A percentile compares a stretch with the other conserved stretches of the same genome.
phyloP scores from a whole-genome alignment of 2,113 vertebrate genomes.

The Calonectris borealis region DNA sequence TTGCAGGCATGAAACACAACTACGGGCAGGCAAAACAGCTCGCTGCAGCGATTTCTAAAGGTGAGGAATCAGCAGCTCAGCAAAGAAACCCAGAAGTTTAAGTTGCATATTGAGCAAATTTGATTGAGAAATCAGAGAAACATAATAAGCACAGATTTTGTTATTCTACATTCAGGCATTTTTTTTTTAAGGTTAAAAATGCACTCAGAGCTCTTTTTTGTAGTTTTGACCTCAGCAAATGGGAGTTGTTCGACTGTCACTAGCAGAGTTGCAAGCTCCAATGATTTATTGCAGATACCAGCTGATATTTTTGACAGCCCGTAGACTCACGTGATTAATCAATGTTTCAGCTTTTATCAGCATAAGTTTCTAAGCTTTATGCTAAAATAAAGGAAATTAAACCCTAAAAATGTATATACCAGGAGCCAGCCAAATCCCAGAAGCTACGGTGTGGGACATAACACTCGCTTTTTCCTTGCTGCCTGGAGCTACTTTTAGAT shows the following conservation, averaged over 20 bases:
- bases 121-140: slow-evolving; percentile 21
- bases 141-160: neutral
- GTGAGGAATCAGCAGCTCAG: neutral
- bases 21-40: neutral
- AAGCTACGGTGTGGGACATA: accelerated
- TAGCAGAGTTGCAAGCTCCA: neutral
- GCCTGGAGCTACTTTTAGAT: neutral
- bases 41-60: neutral
- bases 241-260: neutral
- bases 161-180: neutral
- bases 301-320: neutral
- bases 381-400: neutral
- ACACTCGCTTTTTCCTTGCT: neutral
- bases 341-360: neutral
- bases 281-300: neutral
- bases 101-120: neutral
- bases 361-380: neutral
- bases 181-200: neutral
- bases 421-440: neutral
- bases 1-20: neutral
- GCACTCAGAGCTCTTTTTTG: neutral
- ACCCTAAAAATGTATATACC: neutral
- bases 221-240: neutral
- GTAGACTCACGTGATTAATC: neutral
- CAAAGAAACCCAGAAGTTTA: neutral